phyloP scores from a whole-genome alignment of 1,140 invertebrate species.

The Trichonephila inaurata region DNA sequence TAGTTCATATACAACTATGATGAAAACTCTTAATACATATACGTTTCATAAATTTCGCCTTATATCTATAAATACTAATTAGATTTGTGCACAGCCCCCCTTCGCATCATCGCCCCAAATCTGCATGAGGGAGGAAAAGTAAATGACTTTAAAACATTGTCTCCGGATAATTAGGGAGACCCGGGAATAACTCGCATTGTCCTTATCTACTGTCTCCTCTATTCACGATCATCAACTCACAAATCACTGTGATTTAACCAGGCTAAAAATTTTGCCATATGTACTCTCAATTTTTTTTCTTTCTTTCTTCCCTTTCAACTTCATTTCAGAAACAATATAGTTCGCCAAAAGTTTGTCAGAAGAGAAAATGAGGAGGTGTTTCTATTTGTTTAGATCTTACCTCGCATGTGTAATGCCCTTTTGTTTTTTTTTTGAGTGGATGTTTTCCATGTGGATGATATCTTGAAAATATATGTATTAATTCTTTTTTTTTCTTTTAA shows the following conservation, averaged over 20 bases:
- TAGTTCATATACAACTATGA: too few relatives aligned
- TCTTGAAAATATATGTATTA: not conserved
- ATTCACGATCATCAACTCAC: constrained; percentile 66
- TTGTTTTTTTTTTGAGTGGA: not conserved
- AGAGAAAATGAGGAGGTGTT: constrained; percentile 39
- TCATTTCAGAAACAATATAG: constrained; percentile 14
- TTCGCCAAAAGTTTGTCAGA: not conserved
- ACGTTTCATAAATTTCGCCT: too few relatives aligned
- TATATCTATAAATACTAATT: not conserved
- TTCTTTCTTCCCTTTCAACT: not conserved
- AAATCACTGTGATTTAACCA: constrained; percentile 76
- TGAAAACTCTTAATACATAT: too few relatives aligned
- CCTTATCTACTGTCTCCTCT: constrained; percentile 59
- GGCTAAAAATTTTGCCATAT: constrained; percentile 67
- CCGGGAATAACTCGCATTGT: constrained; percentile 72
- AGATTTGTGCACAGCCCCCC: constrained; percentile 23
- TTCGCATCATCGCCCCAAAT: constrained; percentile 65
- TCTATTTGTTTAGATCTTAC: not conserved
- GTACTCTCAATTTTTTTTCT: not conserved
- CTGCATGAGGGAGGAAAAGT: constrained; percentile 75
- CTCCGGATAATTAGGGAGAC: constrained; percentile 71
- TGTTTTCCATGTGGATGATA: not conserved
- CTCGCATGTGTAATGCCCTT: not conserved
- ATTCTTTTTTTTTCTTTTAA: not conserved
- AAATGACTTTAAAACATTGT: constrained; percentile 77